Base-by-base conservation (phyloP, 2,888 invertebrate genomes). In the Eilema depressum region DNA sequence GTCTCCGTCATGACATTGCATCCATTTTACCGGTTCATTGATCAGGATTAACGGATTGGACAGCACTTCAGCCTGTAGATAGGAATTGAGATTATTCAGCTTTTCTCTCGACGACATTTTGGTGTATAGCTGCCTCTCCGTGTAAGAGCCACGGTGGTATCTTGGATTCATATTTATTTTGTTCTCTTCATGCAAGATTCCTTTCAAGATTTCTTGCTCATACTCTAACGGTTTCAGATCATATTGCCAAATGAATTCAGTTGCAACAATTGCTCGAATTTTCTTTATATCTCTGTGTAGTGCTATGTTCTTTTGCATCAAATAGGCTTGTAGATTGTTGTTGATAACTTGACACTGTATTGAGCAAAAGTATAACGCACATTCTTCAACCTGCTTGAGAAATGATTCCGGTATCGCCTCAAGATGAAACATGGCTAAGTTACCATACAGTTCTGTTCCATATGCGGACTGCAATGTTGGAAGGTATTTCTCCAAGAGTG, bases 331-430 rank as follows among this genome's bases (percentile, higher is more conserved):
- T 66, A 98, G 96, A 84, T 98, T 98, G 70, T 96, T 94, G 78
- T 96, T 93, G 64, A 98, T 98, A 0, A 96, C 96, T 77, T 95
- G 91, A 71, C 96, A 96, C 88, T 98, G 98, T 70, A 96, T 95
- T 56, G 95, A 92, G 91, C 96, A 96, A 85, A 97, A 98, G 81
- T 96, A 96, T 62, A 95, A 88, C 0, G 96, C 96, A 84, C 97
- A 97, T 17, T 96, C 93, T 70, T 96, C 93, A 11, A 98, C 91
- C 87, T 97, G 97, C 30, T 95, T 88, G 2, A 98, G 81, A 85
- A 98, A 98, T 57, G 91, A 88, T 0, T 92, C 86, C 1, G 97
- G 97, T 66, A 98, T 96, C 33, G 92, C 90, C 4, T 94, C 88
- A 30, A 96, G 87, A 0, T 96, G 90, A 84, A 98, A 97, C 85